Evolutionary conservation across 2,888 invertebrate species (phyloP).

Genomic region (Drosophila hamatofila): DNA sequence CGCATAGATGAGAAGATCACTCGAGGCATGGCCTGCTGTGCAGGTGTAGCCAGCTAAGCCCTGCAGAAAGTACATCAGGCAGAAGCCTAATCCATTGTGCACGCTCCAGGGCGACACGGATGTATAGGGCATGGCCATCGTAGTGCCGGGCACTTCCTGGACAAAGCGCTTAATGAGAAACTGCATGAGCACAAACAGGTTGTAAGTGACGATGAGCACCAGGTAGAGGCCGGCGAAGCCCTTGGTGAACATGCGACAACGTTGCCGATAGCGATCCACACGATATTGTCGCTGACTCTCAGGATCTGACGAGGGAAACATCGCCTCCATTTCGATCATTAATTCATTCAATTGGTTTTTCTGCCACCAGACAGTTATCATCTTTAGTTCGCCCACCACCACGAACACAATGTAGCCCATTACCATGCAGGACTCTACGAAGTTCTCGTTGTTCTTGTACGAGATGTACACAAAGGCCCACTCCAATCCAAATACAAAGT

Average conservation of each 20-base stretch:
- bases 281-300: slow-evolving; percentile 44
- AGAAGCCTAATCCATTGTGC: slow-evolving; percentile 54
- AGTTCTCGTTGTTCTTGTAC: slow-evolving; percentile 26
- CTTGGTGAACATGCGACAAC: slow-evolving; percentile 47
- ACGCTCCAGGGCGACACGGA: slow-evolving; percentile 70
- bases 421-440: slow-evolving; percentile 38
- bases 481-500: slow-evolving; percentile 27
- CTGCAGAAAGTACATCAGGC: slow-evolving; percentile 62
- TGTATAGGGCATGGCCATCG: slow-evolving; percentile 66
- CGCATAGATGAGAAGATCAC: slow-evolving; percentile 78
- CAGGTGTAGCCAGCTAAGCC: slow-evolving; percentile 70
- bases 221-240: slow-evolving; percentile 72
- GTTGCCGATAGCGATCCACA: slow-evolving; percentile 43
- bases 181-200: slow-evolving; percentile 59
- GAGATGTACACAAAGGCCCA: slow-evolving; percentile 13
- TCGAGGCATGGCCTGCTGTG: slow-evolving; percentile 70
- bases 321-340: slow-evolving; percentile 51
- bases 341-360: slow-evolving; percentile 52
- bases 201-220: slow-evolving; percentile 74
- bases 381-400: slow-evolving; percentile 34
- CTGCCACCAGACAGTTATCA: slow-evolving; percentile 32
- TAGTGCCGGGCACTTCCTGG: slow-evolving; percentile 32
- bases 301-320: slow-evolving; percentile 53
- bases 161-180: slow-evolving; percentile 51
- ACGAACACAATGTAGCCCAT: slow-evolving; percentile 33